Evolutionary conservation across 2,888 invertebrate genomes (phyloP), one percentile per base, ranked within the genome.

Genomic region (Synanthedon andrenaeformis): DNA sequence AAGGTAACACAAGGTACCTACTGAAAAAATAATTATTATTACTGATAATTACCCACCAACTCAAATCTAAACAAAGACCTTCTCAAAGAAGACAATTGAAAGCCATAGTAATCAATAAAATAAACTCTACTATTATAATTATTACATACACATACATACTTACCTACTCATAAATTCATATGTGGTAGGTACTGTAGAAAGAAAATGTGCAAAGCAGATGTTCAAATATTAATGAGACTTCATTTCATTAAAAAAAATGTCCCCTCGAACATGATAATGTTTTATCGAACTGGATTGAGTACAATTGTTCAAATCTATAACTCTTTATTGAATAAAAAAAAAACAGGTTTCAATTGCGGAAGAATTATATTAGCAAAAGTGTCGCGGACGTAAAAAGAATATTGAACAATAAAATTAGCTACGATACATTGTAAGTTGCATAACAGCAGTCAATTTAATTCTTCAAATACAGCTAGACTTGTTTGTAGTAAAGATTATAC

Each of bases 211-310:
- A 57, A 55, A 59, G 54, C 70, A 70, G 62, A 70, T 70, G 70
- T 62, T 58, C 48, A 56, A 52, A 57, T 60, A 69, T 62, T 71
- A 72, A 72, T 72, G 69, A 70, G 67, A 67, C 57, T 56, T 63
- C 56, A 58, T 57, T 58, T 54, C 55, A 58, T 57, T 55, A 57
- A 59, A 56, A 45, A 49, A 49, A 49, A 49, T 45, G 45, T 45
- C 49, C 49, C 42, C 10, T 45, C 53, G 41, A 53, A 53, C 51
- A 45, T 13, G 45, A 0, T 45, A 45, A 45, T 45, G 45, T 45
- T 13, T 45, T 14, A 14, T 13, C 8, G 13, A 45, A 13, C 13
- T 13, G 14, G 14, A 45, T 45, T 13, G 11, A 13, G 45, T 45
- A 45, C 10, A 14, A 45, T 13, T 45, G 14, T 45, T 45, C 13